Evolutionary conservation across 2,797 vertebrate species (phyloP).

Genomic region (Manis javanica): DNA sequence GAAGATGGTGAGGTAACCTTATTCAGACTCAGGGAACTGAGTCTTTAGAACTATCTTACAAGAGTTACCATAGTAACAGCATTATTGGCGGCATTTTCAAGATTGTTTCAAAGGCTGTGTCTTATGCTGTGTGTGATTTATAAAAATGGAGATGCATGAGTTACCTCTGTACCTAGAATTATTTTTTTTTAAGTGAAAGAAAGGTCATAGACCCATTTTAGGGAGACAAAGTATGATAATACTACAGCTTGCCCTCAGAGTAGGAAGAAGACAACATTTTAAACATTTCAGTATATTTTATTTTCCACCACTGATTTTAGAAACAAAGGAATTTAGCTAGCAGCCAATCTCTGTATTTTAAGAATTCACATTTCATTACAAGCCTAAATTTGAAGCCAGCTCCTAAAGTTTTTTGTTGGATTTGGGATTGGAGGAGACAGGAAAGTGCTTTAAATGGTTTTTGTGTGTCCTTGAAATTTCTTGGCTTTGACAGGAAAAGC

Average conservation of each 20-base stretch:
- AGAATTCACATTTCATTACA: conserved; percentile 29
- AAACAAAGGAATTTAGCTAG: conserved; percentile 47
- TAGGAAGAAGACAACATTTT: conserved; percentile 30
- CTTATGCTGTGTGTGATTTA: conserved; percentile 61
- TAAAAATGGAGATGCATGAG: conserved; percentile 52
- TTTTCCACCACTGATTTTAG: conserved; percentile 72
- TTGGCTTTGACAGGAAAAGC: conserved; percentile 50
- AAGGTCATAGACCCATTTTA: conserved; percentile 55
- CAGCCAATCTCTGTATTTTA: conserved; percentile 58
- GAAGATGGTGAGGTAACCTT: conserved; percentile 58
- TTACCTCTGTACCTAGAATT: conserved; percentile 53
- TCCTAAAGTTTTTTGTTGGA: conserved; percentile 33
- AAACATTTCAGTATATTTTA: conserved; percentile 58
- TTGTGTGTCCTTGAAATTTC: conserved; percentile 60
- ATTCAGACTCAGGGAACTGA: conserved; percentile 58
- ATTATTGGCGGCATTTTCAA: conserved; percentile 72
- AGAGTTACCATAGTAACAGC: conserved; percentile 69
- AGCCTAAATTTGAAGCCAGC: conserved; percentile 37
- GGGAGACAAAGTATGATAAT: conserved; percentile 63
- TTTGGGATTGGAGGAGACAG: conserved; percentile 10
- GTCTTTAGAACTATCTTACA: conserved; percentile 39
- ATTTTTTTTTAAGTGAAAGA: conserved; percentile 44
- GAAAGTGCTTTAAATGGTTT: conserved; percentile 37
- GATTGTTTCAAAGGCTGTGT: conserved; percentile 71
- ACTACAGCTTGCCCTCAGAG: conserved; percentile 37